Evolutionary conservation across 2,888 invertebrate genomes (phyloP), one percentile per base, ranked within the genome.

Genomic region (Leucoptera coffeella): DNA sequence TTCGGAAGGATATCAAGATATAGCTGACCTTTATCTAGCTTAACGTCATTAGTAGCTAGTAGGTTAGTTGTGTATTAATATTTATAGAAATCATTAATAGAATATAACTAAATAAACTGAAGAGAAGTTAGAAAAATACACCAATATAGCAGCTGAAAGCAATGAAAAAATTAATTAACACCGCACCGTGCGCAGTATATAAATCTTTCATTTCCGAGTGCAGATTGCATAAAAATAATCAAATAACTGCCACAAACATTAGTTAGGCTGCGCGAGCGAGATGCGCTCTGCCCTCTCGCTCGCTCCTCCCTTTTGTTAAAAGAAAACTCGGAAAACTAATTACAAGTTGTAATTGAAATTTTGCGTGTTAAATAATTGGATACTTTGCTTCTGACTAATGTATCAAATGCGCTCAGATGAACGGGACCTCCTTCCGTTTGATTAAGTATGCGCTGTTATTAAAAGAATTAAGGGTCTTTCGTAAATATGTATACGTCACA

Each of bases 281-380:
- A n/a, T n/a, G n/a, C 25, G 26, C 32, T 19, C 35, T 29, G 55
- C 54, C 40, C 47, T 27, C 44, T 60, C 51, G 25, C 47, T 37
- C 60, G 32, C 44, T 57, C 57, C 49, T 47, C 62, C 59, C 59
- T 56, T 56, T 54, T 53, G 54, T 56, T 57, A 64, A 67, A 71
- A 72, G 71, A 71, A 71, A 72, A 72, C 72, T 65, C 69, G 59
- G 71, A 72, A 72, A 72, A 72, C 72, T 72, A 72, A 72, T 72
- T 72, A 72, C 71, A 72, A 72, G 56, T 72, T 72, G 71, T 72
- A 72, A 72, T 72, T 72, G 72, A 72, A 72, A 72, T 72, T 72
- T 72, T 71, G 69, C 72, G 71, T 72, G 71, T 69, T 72, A 72
- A 62, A 72, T 71, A 71, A 72, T 71, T 71, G 69, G 67, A 69